phyloP scores from a whole-genome alignment of 2,888 invertebrate genomes.

The Melanostoma mellinum region DNA sequence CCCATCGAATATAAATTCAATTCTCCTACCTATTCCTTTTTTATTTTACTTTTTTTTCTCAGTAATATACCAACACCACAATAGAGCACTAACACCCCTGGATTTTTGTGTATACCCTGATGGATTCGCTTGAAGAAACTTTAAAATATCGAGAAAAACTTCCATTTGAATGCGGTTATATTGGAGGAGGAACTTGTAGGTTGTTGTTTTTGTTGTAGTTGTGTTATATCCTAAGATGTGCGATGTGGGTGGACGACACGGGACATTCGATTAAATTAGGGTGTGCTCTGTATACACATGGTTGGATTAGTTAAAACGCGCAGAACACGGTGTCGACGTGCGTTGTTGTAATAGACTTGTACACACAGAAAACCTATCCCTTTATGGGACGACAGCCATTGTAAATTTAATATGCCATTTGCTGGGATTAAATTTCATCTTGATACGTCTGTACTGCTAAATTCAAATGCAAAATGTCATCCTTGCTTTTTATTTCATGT shows the following conservation, averaged over 20 bases:
- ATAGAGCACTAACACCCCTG: conserved; percentile 49
- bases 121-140: conserved; percentile 69
- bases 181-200: conserved; percentile 49
- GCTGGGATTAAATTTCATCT: too few relatives aligned
- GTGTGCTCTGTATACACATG: conserved; percentile 48
- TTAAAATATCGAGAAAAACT: conserved; percentile 51
- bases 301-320: conserved; percentile 47
- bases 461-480: too few relatives aligned
- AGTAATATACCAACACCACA: conserved; percentile 46
- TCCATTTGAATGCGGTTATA: conserved; percentile 66
- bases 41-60: conserved; percentile 16
- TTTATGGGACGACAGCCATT: too few relatives aligned
- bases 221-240: conserved; percentile 15
- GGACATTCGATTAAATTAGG: conserved; percentile 51
- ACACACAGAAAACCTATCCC: too few relatives aligned
- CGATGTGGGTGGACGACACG: conserved; percentile 7
- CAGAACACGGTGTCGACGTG: conserved; percentile 40
- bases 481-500: too few relatives aligned
- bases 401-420: too few relatives aligned
- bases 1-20: conserved; percentile 68
- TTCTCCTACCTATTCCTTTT: conserved; percentile 56
- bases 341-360: conserved; percentile 9
- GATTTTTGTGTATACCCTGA: conserved; percentile 48
- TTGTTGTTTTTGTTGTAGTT: conserved; percentile 26
- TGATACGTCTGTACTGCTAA: too few relatives aligned